Evolutionary conservation across 2,888 invertebrate genomes (phyloP).

Genomic region (Apamea anceps): DNA sequence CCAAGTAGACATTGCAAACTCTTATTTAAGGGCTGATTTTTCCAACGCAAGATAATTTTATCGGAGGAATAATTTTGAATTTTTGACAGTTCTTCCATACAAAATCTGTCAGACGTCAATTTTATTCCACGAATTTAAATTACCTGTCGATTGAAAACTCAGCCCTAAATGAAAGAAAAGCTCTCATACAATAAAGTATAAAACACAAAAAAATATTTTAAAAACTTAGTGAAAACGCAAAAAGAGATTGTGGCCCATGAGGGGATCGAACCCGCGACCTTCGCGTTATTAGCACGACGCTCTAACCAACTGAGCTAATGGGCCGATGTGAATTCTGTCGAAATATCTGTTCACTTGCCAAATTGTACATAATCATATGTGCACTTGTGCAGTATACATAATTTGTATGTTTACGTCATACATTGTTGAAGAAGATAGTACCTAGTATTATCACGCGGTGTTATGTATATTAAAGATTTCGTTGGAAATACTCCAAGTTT

Average conservation of each 20-base stretch:
- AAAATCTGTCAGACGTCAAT: too few species aligned
- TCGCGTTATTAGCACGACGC: slow-evolving; percentile 86
- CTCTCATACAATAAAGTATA: neutral
- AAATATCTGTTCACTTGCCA: slow-evolving; percentile 56
- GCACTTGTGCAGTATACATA: neutral
- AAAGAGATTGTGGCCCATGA: slow-evolving; percentile 79
- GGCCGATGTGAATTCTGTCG: slow-evolving; percentile 52
- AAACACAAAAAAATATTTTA: fast-evolving
- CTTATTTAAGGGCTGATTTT: too few species aligned
- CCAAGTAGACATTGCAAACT: too few species aligned
- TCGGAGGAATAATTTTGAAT: too few species aligned
- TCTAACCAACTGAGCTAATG: slow-evolving; percentile 86
- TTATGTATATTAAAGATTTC: neutral
- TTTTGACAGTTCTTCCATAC: too few species aligned
- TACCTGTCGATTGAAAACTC: too few species aligned
- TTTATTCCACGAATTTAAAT: too few species aligned
- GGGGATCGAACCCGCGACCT: slow-evolving; percentile 87
- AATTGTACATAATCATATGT: neutral
- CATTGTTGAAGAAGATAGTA: neutral
- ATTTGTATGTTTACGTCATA: slow-evolving; percentile 5
- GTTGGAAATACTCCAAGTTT: slow-evolving; percentile 30
- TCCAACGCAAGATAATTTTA: too few species aligned
- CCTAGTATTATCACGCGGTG: neutral
- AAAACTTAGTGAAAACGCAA: slow-evolving; percentile 25
- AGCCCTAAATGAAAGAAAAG: neutral